Percentiles rank a stretch among this genome's conserved stretches.
These are phyloP conservation scores for Pseudorhombus dupliciocellatus DNA, from an alignment of 2,113 vertebrate species.

Conservation along the genomic window DNA sequence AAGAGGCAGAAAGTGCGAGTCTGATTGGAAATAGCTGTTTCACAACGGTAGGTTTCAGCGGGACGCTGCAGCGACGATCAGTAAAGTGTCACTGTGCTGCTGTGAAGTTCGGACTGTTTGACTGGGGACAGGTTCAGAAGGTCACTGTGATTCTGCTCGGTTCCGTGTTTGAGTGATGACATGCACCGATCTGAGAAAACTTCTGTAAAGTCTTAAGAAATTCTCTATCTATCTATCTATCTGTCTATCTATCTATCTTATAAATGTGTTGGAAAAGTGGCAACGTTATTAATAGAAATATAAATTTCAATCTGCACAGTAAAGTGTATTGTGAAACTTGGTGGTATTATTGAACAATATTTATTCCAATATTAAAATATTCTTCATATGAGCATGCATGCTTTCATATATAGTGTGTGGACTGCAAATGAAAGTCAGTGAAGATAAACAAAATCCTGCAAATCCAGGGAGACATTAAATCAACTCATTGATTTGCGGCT, in stretches of 20 bases:
- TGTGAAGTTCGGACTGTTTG: too few species aligned
- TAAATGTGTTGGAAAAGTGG: too few species aligned
- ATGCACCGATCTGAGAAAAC: background rate
- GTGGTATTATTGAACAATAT: too few species aligned
- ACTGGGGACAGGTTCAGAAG: background rate
- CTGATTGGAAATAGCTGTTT: too few species aligned
- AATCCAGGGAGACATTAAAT: background rate
- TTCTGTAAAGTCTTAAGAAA: background rate
- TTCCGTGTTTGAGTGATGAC: background rate
- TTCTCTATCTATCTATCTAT: too few species aligned
- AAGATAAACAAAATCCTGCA: background rate
- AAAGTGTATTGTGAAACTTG: too few species aligned
- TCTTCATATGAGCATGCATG: background rate
- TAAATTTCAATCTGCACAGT: too few species aligned
- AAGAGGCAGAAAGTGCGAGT: conserved; percentile 6
- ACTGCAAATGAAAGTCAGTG: background rate
- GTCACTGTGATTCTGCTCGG: background rate
- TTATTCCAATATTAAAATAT: too few species aligned
- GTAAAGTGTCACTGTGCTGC: too few species aligned
- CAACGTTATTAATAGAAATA: background rate
- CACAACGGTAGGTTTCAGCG: too few species aligned
- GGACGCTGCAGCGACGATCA: too few species aligned
- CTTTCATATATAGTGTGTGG: background rate
- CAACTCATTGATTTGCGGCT: background rate
- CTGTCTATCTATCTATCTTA: background rate